A percentile compares a stretch with the other conserved stretches of the same genome.
These are phyloP conservation scores for Erebia ligea DNA, from an alignment of 2,888 invertebrate genomes.

Conservation along the genomic window DNA sequence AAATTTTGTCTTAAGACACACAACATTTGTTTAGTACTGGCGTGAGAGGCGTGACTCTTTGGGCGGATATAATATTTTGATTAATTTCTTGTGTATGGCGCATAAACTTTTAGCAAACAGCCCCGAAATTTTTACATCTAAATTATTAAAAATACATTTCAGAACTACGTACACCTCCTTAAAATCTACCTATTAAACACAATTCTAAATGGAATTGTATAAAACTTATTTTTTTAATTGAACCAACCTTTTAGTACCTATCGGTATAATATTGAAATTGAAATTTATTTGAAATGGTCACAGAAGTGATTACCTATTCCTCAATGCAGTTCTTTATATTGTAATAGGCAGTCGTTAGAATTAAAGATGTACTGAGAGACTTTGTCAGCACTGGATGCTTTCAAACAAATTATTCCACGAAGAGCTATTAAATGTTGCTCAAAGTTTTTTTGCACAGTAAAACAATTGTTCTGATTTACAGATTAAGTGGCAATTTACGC, in stretches of 20 bases:
- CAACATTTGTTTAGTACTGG: background rate
- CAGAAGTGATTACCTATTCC: background rate
- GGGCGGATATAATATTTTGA: background rate
- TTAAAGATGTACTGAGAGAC: background rate
- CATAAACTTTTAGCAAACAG: background rate
- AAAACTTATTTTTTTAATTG: no score
- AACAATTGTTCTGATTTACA: conserved; percentile 21
- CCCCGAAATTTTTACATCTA: no score
- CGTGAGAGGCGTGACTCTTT: background rate
- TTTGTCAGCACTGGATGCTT: conserved; percentile 3
- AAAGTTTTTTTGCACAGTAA: conserved; percentile 9
- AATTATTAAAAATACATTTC: no score
- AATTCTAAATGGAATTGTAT: background rate
- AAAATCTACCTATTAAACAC: background rate
- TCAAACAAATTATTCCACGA: conserved; percentile 1
- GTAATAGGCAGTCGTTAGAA: background rate
- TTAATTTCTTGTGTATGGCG: background rate
- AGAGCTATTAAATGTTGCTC: conserved; percentile 12
- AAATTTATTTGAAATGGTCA: no score
- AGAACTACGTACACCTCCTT: background rate
- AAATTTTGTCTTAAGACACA: conserved; percentile 26
- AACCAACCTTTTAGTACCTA: no score
- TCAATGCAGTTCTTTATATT: background rate
- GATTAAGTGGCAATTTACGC: conserved; percentile 26
- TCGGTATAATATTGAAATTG: no score